A percentile compares a stretch with the other conserved stretches of the same genome.
phyloP scores from a whole-genome alignment of 1,140 invertebrate species.

The Argopecten irradians region DNA sequence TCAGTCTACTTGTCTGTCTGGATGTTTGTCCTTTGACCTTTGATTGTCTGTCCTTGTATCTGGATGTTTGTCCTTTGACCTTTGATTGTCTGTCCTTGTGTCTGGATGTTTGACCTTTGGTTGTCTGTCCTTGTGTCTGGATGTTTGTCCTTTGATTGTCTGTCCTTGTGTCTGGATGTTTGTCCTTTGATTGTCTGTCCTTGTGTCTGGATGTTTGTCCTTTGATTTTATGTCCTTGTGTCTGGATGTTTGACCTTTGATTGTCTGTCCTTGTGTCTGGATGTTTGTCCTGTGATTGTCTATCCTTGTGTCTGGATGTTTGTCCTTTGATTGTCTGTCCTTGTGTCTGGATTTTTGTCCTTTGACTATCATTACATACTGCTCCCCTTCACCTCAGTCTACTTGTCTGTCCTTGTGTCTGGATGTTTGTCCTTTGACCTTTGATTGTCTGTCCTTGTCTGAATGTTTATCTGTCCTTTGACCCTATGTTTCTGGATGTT shows the following conservation, averaged over 20 bases:
- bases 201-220: too few relatives aligned
- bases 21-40: neutral
- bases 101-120: neutral
- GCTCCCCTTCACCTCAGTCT: too few relatives aligned
- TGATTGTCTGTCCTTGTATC: neutral
- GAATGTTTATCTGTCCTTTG: neutral
- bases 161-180: neutral
- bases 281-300: too few relatives aligned
- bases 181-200: neutral
- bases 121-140: neutral
- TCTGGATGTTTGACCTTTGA: neutral
- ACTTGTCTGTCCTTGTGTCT: neutral
- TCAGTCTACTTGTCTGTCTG: neutral
- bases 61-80: too few relatives aligned
- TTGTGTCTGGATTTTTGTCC: too few relatives aligned
- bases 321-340: neutral
- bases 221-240: neutral
- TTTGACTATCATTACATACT: too few relatives aligned
- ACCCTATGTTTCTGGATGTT: too few relatives aligned
- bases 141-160: too few relatives aligned
- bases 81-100: neutral
- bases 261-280: neutral
- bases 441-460: neutral
- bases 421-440: neutral
- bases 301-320: neutral